A percentile compares a stretch with the other conserved stretches of the same genome.
Evolutionary conservation across 1,140 invertebrate species (phyloP).

Genomic region (Adoxophyes honmai): DNA sequence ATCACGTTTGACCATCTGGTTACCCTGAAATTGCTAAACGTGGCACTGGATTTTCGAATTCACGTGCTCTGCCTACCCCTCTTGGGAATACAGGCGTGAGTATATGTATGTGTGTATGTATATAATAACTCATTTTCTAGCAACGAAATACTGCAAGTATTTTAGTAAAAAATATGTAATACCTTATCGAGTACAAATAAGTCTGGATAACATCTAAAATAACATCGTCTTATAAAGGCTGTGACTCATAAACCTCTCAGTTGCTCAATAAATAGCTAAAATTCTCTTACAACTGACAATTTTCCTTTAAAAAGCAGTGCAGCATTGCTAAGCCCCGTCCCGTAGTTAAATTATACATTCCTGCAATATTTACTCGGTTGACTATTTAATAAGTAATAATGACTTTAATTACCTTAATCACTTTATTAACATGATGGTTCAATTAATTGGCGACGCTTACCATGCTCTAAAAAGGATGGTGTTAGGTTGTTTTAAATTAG

Average conservation of each 20-base stretch:
- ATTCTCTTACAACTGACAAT: neutral
- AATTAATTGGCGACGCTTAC: neutral
- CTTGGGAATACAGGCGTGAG: no score
- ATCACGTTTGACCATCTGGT: no score
- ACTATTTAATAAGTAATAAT: conserved; percentile 4
- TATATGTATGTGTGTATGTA: no score
- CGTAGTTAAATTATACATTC: conserved; percentile 9
- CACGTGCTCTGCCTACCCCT: no score
- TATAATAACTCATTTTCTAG: no score
- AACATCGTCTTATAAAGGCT: neutral
- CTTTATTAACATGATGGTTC: neutral
- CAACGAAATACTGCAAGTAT: no score
- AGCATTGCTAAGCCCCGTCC: no score
- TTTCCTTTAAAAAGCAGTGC: neutral
- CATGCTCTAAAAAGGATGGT: neutral
- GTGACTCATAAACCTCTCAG: neutral
- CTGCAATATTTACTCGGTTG: no score
- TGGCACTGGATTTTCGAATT: no score
- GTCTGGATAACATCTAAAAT: neutral
- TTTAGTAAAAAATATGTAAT: neutral
- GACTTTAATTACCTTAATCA: neutral
- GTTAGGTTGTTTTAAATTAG: neutral
- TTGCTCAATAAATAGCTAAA: neutral
- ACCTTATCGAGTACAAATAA: neutral
- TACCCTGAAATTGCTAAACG: no score